Percentiles rank a stretch among this genome's conserved stretches.
Evolutionary conservation across 2,797 vertebrate genomes (phyloP).

Genomic region (Nyctalus aviator): DNA sequence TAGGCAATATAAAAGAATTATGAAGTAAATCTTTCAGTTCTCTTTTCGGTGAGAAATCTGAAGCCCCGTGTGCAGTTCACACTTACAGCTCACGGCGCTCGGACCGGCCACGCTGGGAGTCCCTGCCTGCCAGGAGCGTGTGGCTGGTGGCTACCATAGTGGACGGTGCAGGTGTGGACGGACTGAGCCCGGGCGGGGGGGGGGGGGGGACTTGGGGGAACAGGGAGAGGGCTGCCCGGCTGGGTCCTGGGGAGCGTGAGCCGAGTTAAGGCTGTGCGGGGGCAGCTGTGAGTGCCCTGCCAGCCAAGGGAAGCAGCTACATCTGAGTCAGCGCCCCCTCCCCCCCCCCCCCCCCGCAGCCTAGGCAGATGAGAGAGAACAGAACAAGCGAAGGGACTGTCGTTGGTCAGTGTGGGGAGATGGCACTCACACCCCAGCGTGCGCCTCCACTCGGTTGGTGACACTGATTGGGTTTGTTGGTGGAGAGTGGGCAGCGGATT

Average conservation of each 20-base stretch:
- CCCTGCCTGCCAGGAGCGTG: rapidly evolving
- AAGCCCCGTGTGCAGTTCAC: not conserved
- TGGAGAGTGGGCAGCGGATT: not conserved
- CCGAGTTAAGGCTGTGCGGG: not conserved
- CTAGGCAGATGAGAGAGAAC: not conserved
- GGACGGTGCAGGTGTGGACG: not conserved
- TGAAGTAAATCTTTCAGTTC: not conserved
- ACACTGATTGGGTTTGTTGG: not conserved
- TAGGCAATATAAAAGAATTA: not conserved
- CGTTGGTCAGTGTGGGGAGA: not conserved
- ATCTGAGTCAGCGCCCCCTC: too few species aligned
- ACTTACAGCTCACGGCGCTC: not conserved
- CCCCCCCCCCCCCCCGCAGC: not conserved
- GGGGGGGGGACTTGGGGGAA: not conserved
- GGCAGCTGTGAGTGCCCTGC: not conserved
- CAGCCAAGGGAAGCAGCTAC: not conserved
- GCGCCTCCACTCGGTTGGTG: not conserved
- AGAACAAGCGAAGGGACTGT: not conserved
- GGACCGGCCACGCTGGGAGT: not conserved
- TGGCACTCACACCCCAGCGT: rapidly evolving
- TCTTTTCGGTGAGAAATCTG: not conserved
- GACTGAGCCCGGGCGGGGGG: not conserved
- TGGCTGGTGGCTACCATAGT: not conserved
- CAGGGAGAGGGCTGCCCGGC: not conserved
- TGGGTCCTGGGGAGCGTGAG: not conserved